Base-by-base conservation (phyloP, 1,140 invertebrate genomes). In the Phenacoccus solenopsis region DNA sequence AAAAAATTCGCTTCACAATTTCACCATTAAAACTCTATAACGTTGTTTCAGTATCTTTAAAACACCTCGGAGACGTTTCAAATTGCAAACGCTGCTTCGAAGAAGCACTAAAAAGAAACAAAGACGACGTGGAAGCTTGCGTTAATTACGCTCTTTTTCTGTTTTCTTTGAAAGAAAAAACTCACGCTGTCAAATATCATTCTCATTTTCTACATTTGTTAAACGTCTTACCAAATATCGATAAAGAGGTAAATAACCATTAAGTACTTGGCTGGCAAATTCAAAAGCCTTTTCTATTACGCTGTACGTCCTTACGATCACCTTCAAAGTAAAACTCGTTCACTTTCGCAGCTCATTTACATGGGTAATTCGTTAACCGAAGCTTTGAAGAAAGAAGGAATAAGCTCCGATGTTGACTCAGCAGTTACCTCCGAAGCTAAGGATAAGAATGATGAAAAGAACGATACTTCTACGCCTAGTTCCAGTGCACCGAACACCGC, bases 181-280 rank as follows among this genome's bases (percentile, higher is more conserved):
- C 59, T 24, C 25, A 4, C 4, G 59, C 59, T 24, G 22, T 64
- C 21, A 64, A 64, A 27, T 24, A 64, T 27, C 25, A 64, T 24
- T 64, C 59, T 20, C 10, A 64, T 64, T 64, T 64, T 64, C 59
- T 25, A 64, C 59, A 64, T 27, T 64, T 64, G 25, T 22, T 64
- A 7, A 64, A 64, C 25, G 59, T 64, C 12, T 24, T 64, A 27
- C 59, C 59, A 2, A 64, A 64, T 10, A 64, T 64, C 16, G 59
- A 64, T 27, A 64, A 64, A 64, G 59, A 64, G 59, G 59, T 64
- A 64, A 4, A 3, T 5, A 49, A 9, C 16, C 20, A 49, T 49
- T 3, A 16, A 9, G 13, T 5, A 49, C 16, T 5, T 32, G 5
- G 30, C 13, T 32, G 30, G 13, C 30, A 32, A 5, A 32, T 32